Evolutionary conservation across 2,113 vertebrate genomes (phyloP), one percentile per base, ranked within the genome.

Genomic region (Etheostoma spectabile): DNA sequence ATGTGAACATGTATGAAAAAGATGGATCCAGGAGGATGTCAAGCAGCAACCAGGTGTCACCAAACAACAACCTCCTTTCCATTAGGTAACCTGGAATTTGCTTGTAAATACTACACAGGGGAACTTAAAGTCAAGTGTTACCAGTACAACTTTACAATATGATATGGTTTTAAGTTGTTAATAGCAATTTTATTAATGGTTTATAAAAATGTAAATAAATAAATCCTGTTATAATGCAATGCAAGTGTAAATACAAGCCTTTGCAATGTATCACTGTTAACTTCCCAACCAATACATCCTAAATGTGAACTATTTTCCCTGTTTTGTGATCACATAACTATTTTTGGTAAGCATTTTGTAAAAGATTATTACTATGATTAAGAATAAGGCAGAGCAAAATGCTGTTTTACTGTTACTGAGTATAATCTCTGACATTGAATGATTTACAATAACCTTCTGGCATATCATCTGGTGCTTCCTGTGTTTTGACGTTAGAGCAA

Each of bases 121-220:
- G 2, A 19, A 33, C 6, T 30, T 16, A 30, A 8, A 57, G 55
- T 27, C 57, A 33, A 61, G 6, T 35, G 8, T 45, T 38, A 42
- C 33, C 2, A 8, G 30, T 8, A 69, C 21, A 19, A 42, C 19
- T 74, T 59, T 24, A 24, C 57, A 27, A 5, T 49, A 33, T 3
- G n/a, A 38, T 45, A 45, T 3, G 0, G 15, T 51, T 77, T 30
- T 24, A n/a, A 14, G n/a, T 13, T n/a, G n/a, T 65, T 65, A 22
- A 61, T 51, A 24, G 35, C 57, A 3, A 38, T 59, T 18, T 35
- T 38, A 24, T 24, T 16, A 19, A 63, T 57, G 21, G 24, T 19
- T 19, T 14, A 24, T 74, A 35, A 21, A 19, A n/a, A n/a, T 79
- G 70, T 79, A 63, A 18, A 69, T 74, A 61, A 1, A 35, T 45